Base-by-base conservation (phyloP, 37 sponge, comb jelly and placozoan genomes). In the Agelas oroides region DNA sequence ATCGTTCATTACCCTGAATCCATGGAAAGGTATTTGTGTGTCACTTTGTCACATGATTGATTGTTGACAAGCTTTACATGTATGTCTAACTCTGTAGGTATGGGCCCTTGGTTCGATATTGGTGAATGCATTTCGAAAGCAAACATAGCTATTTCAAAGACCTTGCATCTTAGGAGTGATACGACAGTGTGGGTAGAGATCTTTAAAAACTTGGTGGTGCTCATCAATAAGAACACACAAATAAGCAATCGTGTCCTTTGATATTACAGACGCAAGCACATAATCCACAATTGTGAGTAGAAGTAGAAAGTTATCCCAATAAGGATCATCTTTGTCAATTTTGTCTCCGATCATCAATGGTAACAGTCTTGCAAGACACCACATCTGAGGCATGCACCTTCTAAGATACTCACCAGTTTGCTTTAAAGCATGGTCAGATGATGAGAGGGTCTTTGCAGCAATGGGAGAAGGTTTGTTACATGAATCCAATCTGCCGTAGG, bases 161-260 rank as follows among this genome's bases (percentile, higher is more conserved):
- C 66, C 69, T 90, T 90, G 86, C 76, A 78, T 70, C 67, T 89
- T 90, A 0, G 91, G 91, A 21, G 84, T 73, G 0, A 90, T 23
- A 18, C 27, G 12, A 16, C 63, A 52, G 16, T 66, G 24, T 38
- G 91, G 91, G 80, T 90, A 90, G 27, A 77, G 57, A 15, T 80
- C 71, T 31, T 69, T 79, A 53, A 80, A 90, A 19, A 31, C 54
- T 40, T 21, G 24, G 36, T 81, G 91, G 57, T 85, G 82, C 30
- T 63, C 80, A 18, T 63, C 28, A 20, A 85, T 74, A 0, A 80
- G 63, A 3, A 74, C 28, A 14, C 46, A 12, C 5, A 90, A 33
- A 24, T 80, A 65, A 37, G 36, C 65, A 59, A 64, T 36, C 23
- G 5, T 23, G 38, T 84, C 81, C 46, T 14, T 16, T 25, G 75